A percentile compares a stretch with the other conserved stretches of the same genome.
phyloP scores from a whole-genome alignment of 2,113 vertebrate species.

The Phalacrocorax aristotelis region DNA sequence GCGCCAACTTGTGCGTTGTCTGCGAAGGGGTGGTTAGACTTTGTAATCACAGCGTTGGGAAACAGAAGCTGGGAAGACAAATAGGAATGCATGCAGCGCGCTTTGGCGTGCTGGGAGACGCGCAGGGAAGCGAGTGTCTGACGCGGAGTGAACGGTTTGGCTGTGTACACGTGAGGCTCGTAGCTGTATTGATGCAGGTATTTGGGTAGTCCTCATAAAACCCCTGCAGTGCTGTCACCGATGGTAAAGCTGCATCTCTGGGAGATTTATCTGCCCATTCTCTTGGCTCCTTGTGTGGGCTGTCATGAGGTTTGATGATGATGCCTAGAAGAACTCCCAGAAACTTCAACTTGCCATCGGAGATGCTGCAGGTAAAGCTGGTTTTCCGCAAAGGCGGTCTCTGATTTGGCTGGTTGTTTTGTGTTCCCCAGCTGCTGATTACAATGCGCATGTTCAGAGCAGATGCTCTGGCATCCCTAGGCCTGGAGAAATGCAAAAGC shows the following conservation, averaged over 20 bases:
- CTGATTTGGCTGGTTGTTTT: background rate
- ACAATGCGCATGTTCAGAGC: rapidly evolving
- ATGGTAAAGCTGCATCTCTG: background rate
- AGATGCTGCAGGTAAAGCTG: rapidly evolving
- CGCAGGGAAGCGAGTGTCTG: too few relatives aligned
- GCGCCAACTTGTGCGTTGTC: rapidly evolving
- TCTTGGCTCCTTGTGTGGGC: background rate
- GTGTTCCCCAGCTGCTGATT: rapidly evolving
- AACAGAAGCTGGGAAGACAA: background rate
- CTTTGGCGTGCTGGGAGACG: rapidly evolving
- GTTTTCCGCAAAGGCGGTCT: background rate
- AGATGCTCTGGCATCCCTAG: background rate
- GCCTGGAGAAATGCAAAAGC: background rate
- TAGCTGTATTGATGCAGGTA: rapidly evolving
- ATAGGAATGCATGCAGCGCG: rapidly evolving
- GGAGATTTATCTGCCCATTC: background rate
- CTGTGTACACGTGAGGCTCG: rapidly evolving
- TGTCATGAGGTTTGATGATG: background rate
- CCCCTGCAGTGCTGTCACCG: rapidly evolving
- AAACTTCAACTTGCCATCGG: rapidly evolving
- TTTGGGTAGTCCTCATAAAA: background rate
- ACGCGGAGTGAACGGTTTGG: rapidly evolving
- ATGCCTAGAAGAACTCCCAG: background rate
- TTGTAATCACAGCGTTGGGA: background rate
- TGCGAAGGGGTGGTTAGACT: background rate